Evolutionary conservation across 1,140 invertebrate species (phyloP), one percentile per base, ranked within the genome.

Genomic region (Eriocheir sinensis): DNA sequence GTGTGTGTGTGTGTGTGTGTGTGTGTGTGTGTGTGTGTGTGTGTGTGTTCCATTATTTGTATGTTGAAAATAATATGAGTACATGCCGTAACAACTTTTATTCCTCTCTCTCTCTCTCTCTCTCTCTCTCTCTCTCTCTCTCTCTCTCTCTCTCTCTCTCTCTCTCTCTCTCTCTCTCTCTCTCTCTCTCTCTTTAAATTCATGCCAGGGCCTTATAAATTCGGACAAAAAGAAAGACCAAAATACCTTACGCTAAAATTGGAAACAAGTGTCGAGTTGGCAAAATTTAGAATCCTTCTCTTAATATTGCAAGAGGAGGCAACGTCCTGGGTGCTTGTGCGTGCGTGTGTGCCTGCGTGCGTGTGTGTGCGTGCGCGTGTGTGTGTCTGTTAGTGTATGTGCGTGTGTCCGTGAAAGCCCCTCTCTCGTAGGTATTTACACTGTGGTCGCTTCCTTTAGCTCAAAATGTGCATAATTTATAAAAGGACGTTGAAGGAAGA

Each of bases 71-170:
- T 15, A 53, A 21, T 2, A 21, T 17, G 21, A 53, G 21, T 53
- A 9, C 21, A 53, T 21, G 48, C n/a, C 21, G 60, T 72, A 6
- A n/a, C 60, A n/a, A 9, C 21, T 9, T 27, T 21, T 60, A 9
- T 60, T 21, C 27, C 53, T 60, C 53, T 60, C 53, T 60, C 53
- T 60, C 53, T 60, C 60, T 72, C 60, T 72, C 60, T 72, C 60
- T 60, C 60, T 72, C 60, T 72, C 60, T 72, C 60, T 72, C 60
- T 72, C 60, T 72, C 60, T 72, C 60, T 72, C 60, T 72, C 60
- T 72, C 60, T 72, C 60, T 72, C 60, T 72, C 60, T 72, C 60
- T 72, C 60, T 72, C 27, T n/a, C 27, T n/a, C 27, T n/a, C 27
- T n/a, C 60, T n/a, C 27, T n/a, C 27, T n/a, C 27, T n/a, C 27